These are phyloP conservation scores for Nesoenas mayeri DNA, from an alignment of 2,113 vertebrate species.

Conservation along the genomic window DNA sequence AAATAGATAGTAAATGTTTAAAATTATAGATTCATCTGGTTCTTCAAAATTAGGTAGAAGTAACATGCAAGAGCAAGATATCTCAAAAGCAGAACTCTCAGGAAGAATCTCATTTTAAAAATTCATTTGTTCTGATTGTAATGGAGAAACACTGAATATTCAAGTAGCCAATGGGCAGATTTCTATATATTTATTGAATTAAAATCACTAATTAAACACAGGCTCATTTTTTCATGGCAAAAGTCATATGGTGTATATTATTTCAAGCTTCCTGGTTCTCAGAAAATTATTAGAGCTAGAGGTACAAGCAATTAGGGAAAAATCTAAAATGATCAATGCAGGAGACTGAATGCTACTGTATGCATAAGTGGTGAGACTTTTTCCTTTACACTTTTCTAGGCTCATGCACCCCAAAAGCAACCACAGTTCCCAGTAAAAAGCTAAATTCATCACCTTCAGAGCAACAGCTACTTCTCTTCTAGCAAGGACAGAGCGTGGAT, in stretches of 20 bases:
- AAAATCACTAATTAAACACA: not conserved
- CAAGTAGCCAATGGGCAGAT: not conserved
- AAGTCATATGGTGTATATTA: not conserved
- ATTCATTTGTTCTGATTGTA: not conserved
- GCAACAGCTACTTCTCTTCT: not conserved
- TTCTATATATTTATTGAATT: not conserved
- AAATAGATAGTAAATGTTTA: not conserved
- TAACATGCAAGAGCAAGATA: not conserved
- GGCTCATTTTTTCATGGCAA: accelerated
- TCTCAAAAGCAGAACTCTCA: not conserved
- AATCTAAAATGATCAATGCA: not conserved
- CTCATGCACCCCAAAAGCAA: not conserved
- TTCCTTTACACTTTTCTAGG: not conserved
- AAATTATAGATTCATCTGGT: not conserved
- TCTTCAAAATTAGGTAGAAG: not conserved
- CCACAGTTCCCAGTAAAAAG: not conserved
- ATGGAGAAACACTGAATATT: not conserved
- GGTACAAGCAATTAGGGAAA: not conserved
- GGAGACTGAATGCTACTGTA: not conserved
- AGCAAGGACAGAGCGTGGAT: not conserved
- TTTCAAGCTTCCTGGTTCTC: not conserved
- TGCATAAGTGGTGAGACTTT: not conserved
- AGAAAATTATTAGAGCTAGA: not conserved
- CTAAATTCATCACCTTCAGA: not conserved
- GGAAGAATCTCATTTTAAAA: not conserved